Base-by-base conservation (phyloP, 2,888 invertebrate genomes). In the Linnaemya tessellans region DNA sequence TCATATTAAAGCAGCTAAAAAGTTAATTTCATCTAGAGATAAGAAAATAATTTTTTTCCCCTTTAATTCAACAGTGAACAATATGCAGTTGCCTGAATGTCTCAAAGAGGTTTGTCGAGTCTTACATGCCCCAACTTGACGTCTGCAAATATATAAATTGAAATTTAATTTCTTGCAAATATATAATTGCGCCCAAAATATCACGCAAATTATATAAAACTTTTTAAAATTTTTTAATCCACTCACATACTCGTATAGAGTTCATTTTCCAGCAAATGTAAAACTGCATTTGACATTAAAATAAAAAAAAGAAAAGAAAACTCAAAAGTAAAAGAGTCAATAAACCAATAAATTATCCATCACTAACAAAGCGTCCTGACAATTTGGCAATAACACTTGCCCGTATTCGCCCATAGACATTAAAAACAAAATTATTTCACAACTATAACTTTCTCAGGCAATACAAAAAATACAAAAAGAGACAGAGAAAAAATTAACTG, bases 331-430 rank as follows among this genome's bases (percentile, higher is more conserved):
- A 65, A 25, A 60, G 22, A 82, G 85, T 82, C 85, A 85, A 85
- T 85, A 85, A 85, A 51, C 82, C 75, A 79, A 85, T 85, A 75
- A 75, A 82, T 85, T 80, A 38, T 54, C 30, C 60, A 80, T 25
- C 13, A 13, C 54, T 71, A 75, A 82, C 75, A 82, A 85, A 71
- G 65, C 43, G 79, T 85, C 82, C 79, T 30, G 65, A 75, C 75
- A 82, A 85, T 85, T 85, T 85, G 82, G 85, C 85, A 85, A 85
- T 80, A 82, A 82, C 70, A 85, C 79, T 41, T 11, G 13, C 74
- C 38, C 3, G 43, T 9, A 73, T 25, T 43, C 70, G 68, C 38
- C 62, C 51, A 51, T 68, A 74, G 74, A 81, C 78, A 64, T 73
- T 70, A 30, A 35, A 78, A 79, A 54, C 54, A 71, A 60, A 22